Evolutionary conservation across 2,888 invertebrate species (phyloP), one percentile per base, ranked within the genome.

Genomic region (Dasysyrphus albostriatus): DNA sequence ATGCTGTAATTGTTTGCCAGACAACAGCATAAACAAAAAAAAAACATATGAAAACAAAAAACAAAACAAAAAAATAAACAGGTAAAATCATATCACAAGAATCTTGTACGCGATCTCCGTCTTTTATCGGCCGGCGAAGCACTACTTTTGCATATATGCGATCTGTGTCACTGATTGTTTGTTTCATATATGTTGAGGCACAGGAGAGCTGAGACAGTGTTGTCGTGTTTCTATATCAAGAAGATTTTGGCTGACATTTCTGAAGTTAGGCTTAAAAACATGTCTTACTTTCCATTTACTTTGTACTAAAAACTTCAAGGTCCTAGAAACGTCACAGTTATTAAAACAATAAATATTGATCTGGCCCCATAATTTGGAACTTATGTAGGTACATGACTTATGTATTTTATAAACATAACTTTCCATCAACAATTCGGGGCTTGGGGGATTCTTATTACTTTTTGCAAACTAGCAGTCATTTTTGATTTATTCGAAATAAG

Each of bases 31-130:
- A n/a, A 19, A 37, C 42, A 75, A 67, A 69, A 73, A 56, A 42
- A 47, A 37, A 65, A 61, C 14, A 8, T n/a, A 39, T 1, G 10
- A 67, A 29, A 1, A 3, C 24, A 24, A 69, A 59, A 65, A 80
- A 47, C 72, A 34, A 29, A 44, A 61, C 3, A 16, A 77, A 78
- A 58, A 74, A 77, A 47, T 19, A 80, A 58, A 65, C 44, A 65
- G 29, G 58, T 49, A 65, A 78, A 78, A 74, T 78, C 79, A 83
- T 78, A 87, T 79, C 75, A 83, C 83, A 87, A 87, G 74, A 87
- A 87, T 87, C 87, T 87, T 87, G 83, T 87, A 75, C 78, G 83
- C 83, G 83, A 87, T 87, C 87, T 87, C 83, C 72, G 87, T 67
- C 65, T 82, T 83, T 83, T 83, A 87, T 87, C 87, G 87, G 83